Percentiles rank a stretch among this genome's conserved stretches.
These are phyloP conservation scores for Pangasius djambal DNA, from an alignment of 2,797 vertebrate species.

Conservation along the genomic window DNA sequence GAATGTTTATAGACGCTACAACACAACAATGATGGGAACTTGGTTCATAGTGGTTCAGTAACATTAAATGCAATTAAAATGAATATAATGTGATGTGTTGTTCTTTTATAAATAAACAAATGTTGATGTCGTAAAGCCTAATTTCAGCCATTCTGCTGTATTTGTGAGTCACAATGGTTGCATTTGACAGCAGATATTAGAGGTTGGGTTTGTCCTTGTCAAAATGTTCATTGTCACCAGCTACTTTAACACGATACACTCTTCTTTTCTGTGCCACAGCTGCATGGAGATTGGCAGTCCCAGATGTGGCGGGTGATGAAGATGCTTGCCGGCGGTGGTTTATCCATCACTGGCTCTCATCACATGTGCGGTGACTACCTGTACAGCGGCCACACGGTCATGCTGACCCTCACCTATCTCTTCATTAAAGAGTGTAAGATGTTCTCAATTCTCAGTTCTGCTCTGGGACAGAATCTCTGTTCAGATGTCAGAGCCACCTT, in stretches of 20 bases:
- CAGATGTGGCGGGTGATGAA: conserved; percentile 85
- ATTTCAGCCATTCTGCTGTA: not conserved
- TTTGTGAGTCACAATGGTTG: not conserved
- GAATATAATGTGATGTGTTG: not conserved
- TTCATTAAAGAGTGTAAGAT: conserved; percentile 88
- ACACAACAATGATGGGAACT: not conserved
- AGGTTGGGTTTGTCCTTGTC: not conserved
- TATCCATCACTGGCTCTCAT: conserved; percentile 88
- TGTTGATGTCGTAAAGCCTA: not conserved
- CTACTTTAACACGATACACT: not conserved
- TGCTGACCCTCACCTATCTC: conserved; percentile 85
- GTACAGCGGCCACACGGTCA: conserved; percentile 89
- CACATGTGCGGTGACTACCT: conserved; percentile 89
- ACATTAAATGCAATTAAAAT: no score
- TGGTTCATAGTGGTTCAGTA: not conserved
- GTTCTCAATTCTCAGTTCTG: not conserved
- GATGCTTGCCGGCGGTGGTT: conserved; percentile 83
- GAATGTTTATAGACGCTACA: no score
- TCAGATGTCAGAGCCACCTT: not conserved
- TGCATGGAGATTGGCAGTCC: conserved; percentile 85
- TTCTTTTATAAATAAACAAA: not conserved
- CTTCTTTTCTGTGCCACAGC: conserved; percentile 63
- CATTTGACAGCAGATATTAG: not conserved
- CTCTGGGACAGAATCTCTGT: not conserved
- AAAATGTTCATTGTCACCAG: not conserved